These are phyloP conservation scores for Heliconius cydno DNA, from an alignment of 2,888 invertebrate species.

Conservation along the genomic window DNA sequence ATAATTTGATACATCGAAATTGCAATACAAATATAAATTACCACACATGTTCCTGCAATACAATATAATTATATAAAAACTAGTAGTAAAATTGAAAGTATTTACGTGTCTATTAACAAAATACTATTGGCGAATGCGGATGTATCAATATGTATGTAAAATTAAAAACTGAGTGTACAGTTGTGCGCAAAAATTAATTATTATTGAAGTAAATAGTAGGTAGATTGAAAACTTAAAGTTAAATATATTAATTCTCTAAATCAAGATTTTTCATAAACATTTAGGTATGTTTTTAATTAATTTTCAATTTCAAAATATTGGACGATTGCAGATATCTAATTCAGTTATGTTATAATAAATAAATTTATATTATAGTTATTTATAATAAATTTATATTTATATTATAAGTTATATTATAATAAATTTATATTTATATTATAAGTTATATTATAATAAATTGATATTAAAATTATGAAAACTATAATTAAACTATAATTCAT, in stretches of 20 bases:
- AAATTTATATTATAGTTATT: no score
- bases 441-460: no score
- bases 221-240: no score
- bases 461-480: background rate
- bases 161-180: background rate
- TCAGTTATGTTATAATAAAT: no score
- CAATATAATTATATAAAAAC: background rate
- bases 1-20: conserved; percentile 55
- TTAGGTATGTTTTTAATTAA: no score
- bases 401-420: no score
- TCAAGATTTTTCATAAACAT: no score
- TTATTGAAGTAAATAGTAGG: background rate
- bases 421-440: no score
- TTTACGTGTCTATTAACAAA: background rate
- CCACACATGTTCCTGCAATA: conserved; percentile 15
- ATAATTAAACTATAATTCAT: background rate
- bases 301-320: background rate
- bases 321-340: background rate
- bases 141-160: background rate
- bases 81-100: background rate
- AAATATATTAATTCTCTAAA: no score
- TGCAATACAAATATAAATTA: conserved; percentile 44
- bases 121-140: background rate
- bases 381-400: no score
- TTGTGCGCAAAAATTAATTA: background rate